These are phyloP conservation scores for Spodoptera exigua DNA, from an alignment of 2,888 invertebrate genomes.

Conservation along the genomic window DNA sequence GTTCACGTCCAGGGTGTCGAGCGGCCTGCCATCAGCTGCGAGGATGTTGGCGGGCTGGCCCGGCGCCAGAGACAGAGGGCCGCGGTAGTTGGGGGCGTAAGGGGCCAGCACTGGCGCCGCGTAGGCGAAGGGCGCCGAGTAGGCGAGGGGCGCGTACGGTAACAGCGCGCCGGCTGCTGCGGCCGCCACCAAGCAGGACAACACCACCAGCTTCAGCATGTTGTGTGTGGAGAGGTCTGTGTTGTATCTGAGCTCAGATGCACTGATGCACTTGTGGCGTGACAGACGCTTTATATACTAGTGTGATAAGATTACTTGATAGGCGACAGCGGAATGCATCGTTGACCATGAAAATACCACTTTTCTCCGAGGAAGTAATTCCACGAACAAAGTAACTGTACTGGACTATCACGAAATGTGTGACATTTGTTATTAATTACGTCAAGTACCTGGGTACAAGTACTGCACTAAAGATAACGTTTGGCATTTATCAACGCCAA, in stretches of 20 bases:
- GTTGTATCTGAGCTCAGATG: constrained; percentile 69
- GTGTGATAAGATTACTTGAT: constrained; percentile 56
- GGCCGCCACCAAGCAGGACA: constrained; percentile 90
- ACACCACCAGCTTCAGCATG: constrained; percentile 89
- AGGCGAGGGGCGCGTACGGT: constrained; percentile 61
- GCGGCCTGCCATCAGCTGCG: constrained; percentile 80
- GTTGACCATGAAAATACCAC: constrained; percentile 28
- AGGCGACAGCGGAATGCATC: constrained; percentile 49
- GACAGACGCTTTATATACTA: constrained; percentile 72
- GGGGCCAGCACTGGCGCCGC: constrained; percentile 63
- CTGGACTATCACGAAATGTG: not conserved
- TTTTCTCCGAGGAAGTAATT: constrained; percentile 26
- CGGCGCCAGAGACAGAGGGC: constrained; percentile 80
- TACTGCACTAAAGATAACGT: no score
- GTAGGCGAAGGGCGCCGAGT: constrained; percentile 66
- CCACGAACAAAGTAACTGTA: constrained; percentile 11
- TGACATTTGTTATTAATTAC: not conserved
- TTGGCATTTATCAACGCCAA: no score
- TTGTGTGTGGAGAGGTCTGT: constrained; percentile 78
- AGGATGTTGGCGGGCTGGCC: constrained; percentile 82
- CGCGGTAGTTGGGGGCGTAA: constrained; percentile 71
- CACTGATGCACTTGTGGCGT: constrained; percentile 73
- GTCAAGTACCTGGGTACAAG: no score
- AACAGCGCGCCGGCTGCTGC: constrained; percentile 78
- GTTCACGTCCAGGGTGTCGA: constrained; percentile 83